These are phyloP conservation scores for Chelmon rostratus DNA, from an alignment of 2,797 vertebrate genomes.

Conservation along the genomic window DNA sequence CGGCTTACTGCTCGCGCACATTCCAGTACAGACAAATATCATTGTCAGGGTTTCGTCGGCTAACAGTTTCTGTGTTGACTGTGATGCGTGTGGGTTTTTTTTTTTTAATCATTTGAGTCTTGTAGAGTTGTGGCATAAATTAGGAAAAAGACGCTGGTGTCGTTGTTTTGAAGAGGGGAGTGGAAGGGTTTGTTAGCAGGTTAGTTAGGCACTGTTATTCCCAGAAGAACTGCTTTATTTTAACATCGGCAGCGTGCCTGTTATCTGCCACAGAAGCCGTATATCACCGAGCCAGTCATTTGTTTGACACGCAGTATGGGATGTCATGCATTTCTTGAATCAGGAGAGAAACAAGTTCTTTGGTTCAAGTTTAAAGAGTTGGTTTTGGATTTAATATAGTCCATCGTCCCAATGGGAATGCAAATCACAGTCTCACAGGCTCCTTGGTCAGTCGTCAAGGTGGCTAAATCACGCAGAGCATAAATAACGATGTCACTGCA, in stretches of 20 bases:
- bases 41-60: constrained; percentile 31
- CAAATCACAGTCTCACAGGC: constrained; percentile 52
- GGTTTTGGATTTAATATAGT: constrained; percentile 50
- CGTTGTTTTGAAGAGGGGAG: constrained; percentile 41
- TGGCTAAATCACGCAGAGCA: constrained; percentile 38
- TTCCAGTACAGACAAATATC: constrained; percentile 53
- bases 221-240: constrained; percentile 53
- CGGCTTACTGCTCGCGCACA: constrained; percentile 22
- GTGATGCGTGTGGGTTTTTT: constrained; percentile 21
- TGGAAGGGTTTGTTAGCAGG: constrained; percentile 49
- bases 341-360: constrained; percentile 20
- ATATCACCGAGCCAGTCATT: constrained; percentile 27
- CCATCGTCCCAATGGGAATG: constrained; percentile 53
- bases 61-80: constrained; percentile 26
- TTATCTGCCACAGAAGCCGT: constrained; percentile 24
- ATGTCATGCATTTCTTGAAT: constrained; percentile 24
- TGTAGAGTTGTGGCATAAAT: constrained; percentile 37
- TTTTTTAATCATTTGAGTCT: constrained; percentile 37
- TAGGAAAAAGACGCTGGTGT: constrained; percentile 27
- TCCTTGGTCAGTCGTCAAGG: constrained; percentile 62
- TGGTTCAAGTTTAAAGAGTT: constrained; percentile 46
- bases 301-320: constrained; percentile 28
- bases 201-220: constrained; percentile 39
- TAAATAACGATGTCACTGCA: constrained; percentile 62
- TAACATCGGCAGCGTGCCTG: constrained; percentile 19